phyloP scores from a whole-genome alignment of 2,113 vertebrate species.

The Sturnira hondurensis region DNA sequence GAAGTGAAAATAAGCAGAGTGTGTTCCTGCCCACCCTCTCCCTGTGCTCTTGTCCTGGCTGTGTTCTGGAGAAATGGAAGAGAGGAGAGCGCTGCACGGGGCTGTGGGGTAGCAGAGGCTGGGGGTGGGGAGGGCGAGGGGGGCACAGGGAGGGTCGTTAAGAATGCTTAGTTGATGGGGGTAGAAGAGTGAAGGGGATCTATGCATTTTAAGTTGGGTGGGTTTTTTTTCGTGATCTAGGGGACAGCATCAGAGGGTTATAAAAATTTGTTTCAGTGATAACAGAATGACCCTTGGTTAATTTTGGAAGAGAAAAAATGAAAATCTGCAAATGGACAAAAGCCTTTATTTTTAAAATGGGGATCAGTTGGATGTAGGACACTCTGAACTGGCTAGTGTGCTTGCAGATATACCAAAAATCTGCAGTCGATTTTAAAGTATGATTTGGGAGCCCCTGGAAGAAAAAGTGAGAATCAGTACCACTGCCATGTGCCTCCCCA shows the following conservation, averaged over 20 bases:
- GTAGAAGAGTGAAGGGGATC: background rate
- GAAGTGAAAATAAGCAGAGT: background rate
- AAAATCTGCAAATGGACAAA: background rate
- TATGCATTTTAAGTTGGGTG: background rate
- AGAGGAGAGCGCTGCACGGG: too few species aligned
- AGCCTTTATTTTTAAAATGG: background rate
- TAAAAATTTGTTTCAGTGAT: background rate
- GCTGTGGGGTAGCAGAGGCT: background rate
- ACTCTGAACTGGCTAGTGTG: background rate
- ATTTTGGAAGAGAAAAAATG: background rate
- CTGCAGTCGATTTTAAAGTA: background rate
- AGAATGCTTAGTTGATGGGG: accelerated
- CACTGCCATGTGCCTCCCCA: background rate
- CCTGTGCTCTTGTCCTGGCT: background rate
- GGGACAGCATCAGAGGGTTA: background rate
- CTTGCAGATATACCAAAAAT: background rate
- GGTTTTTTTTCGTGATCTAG: background rate
- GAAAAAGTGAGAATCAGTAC: background rate
- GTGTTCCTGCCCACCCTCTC: background rate
- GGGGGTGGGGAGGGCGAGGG: too few species aligned
- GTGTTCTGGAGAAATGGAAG: background rate
- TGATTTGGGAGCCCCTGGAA: background rate
- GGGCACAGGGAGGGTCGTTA: background rate
- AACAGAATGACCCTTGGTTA: background rate
- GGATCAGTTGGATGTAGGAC: background rate